These are phyloP conservation scores for Campopleginae sp. DNA, from an alignment of 2,888 invertebrate genomes.

Conservation along the genomic window DNA sequence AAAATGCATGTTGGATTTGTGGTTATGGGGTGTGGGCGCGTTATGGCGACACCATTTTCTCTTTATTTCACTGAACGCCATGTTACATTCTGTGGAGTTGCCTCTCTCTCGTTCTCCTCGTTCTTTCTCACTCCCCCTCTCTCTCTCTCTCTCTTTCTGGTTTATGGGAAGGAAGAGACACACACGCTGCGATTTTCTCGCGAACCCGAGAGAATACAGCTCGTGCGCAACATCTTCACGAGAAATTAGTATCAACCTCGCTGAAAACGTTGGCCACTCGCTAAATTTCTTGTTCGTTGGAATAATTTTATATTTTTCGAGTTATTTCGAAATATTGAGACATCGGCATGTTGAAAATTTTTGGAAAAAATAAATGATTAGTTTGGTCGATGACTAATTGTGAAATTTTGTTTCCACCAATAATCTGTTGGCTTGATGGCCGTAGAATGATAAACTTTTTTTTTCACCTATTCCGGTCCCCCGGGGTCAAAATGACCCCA, in stretches of 20 bases:
- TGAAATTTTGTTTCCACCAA: too few relatives aligned
- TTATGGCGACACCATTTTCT: conserved; percentile 65
- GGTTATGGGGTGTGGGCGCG: conserved; percentile 46
- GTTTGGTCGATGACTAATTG: too few relatives aligned
- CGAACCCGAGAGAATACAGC: conserved; percentile 53
- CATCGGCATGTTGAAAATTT: too few relatives aligned
- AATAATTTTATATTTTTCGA: neutral
- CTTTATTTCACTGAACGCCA: conserved; percentile 52
- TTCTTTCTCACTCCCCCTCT: neutral
- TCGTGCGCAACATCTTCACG: conserved; percentile 50
- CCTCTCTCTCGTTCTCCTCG: neutral
- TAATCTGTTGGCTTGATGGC: too few relatives aligned
- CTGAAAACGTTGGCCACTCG: conserved; percentile 68
- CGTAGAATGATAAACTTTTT: too few relatives aligned
- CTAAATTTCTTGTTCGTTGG: conserved; percentile 13
- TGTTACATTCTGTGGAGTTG: conserved; percentile 38
- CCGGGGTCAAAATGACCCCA: too few relatives aligned
- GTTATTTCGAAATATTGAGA: neutral
- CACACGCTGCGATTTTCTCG: conserved; percentile 60
- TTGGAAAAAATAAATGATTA: too few relatives aligned
- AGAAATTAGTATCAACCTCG: conserved; percentile 61
- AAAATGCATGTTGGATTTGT: conserved; percentile 1
- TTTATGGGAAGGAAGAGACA: conserved; percentile 18
- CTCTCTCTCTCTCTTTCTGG: conserved; percentile 2
- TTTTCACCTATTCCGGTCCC: too few relatives aligned